Base-by-base conservation (phyloP, 2,113 vertebrate species). In the Plecotus auritus region DNA sequence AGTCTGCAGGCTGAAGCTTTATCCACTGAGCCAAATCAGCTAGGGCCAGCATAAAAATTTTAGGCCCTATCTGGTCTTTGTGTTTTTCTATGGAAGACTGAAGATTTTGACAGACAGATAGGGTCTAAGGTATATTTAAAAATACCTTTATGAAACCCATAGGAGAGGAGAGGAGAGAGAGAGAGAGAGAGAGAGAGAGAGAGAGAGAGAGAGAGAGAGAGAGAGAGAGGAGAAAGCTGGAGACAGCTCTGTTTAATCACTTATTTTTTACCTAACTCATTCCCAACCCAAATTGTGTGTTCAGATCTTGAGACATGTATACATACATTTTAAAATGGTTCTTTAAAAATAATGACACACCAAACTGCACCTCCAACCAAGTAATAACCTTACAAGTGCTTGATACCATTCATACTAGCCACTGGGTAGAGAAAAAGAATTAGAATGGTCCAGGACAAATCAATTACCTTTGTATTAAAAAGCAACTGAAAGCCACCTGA, bases 41-140 rank as follows among this genome's bases (percentile, higher is more conserved):
- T 70, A 70, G 91, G 61, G 84, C 67, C 51, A 85, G 2, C 87
- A 72, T 81, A 77, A 90, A 85, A 67, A 93, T 84, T 85, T 93
- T 47, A 22, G 32, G 88, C 30, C 72, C 4, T 1, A 64, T 85
- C 95, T 87, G 10, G 23, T 81, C 70, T 94, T 78, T 72, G 95
- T 77, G 61, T 76, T 87, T 87, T 94, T 93, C 45, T 88, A 1
- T 85, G n/a, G 73, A 64, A 92, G 85, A 82, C 18, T 84, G 72
- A 76, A 94, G 84, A 87, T 70, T 17, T 76, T 94, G 90, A 90
- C 59, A 95, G 80, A 66, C 47, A 92, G 74, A 93, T 28, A 61
- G 74, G 54, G 45, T 30, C 81, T 89, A 37, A 69, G 22, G 30
- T 85, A 35, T 16, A 72, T 77, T 85, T 82, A 64, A 94, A 40